A percentile compares a stretch with the other conserved stretches of the same genome.
phyloP scores from a whole-genome alignment of 2,113 vertebrate genomes.

The Zosterops hypoxanthus region DNA sequence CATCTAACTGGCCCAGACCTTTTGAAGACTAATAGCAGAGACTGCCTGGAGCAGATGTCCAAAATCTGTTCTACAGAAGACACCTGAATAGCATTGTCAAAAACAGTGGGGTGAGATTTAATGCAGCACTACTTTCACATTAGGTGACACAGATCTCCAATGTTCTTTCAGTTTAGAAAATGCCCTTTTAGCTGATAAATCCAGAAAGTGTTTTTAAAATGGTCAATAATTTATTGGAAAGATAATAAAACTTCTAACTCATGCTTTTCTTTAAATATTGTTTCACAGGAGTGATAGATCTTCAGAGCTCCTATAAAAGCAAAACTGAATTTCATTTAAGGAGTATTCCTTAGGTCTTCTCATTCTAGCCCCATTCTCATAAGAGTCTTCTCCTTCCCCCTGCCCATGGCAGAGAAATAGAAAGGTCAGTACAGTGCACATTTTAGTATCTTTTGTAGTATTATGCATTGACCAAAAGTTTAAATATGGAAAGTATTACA shows the following conservation, averaged over 20 bases:
- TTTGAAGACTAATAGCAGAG: background rate
- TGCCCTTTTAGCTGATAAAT: background rate
- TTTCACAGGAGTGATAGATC: background rate
- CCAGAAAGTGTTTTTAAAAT: background rate
- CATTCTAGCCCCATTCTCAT: background rate
- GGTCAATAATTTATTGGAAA: background rate
- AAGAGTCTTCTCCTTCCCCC: background rate
- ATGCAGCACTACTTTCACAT: background rate
- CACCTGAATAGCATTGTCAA: background rate
- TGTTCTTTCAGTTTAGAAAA: background rate
- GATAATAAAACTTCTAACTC: background rate
- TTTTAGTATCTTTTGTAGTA: constrained; percentile 18
- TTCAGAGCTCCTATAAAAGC: background rate
- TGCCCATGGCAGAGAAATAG: background rate
- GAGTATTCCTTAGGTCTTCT: background rate
- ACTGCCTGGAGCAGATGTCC: background rate
- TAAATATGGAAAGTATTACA: constrained; percentile 79
- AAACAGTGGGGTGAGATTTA: background rate
- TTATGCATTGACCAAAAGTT: constrained; percentile 1
- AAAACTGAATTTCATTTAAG: background rate
- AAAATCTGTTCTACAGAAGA: background rate
- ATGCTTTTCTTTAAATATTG: background rate
- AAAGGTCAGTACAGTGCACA: background rate
- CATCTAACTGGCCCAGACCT: background rate
- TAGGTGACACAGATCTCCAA: background rate